phyloP scores from a whole-genome alignment of 2,113 vertebrate species.

The Nothobranchius furzeri region DNA sequence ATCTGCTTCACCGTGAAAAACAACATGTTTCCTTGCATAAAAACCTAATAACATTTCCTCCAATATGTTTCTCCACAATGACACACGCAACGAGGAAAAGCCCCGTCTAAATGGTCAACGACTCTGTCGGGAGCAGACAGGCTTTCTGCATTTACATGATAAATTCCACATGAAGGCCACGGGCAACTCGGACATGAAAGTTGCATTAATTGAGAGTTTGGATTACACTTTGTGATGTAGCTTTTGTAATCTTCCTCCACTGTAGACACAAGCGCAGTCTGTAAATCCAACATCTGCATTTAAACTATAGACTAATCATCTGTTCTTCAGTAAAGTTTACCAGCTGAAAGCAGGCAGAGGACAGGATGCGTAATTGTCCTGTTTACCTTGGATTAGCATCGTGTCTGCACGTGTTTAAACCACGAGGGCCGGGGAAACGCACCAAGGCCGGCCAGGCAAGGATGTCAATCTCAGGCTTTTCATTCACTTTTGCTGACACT shows the following conservation, averaged over 20 bases:
- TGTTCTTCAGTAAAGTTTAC: neutral
- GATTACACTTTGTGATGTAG: constrained; percentile 58
- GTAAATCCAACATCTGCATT: constrained; percentile 1
- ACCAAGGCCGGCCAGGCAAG: constrained; percentile 39
- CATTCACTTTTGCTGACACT: constrained; percentile 55
- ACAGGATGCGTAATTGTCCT: constrained; percentile 37
- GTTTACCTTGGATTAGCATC: constrained; percentile 51
- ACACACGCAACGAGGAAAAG: constrained; percentile 5
- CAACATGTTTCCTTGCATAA: constrained; percentile 55
- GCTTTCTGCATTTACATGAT: constrained; percentile 51
- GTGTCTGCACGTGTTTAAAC: constrained; percentile 24
- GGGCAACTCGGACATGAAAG: constrained; percentile 59
- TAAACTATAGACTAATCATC: constrained; percentile 16
- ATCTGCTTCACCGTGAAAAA: constrained; percentile 16
- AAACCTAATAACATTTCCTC: constrained; percentile 42
- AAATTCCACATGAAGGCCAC: constrained; percentile 52
- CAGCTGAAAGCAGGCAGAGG: neutral
- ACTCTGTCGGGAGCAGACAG: constrained; percentile 21
- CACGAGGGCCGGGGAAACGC: constrained; percentile 42
- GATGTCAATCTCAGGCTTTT: constrained; percentile 33
- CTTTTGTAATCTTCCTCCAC: constrained; percentile 45
- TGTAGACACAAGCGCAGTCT: constrained; percentile 29
- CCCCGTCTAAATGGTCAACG: constrained; percentile 41
- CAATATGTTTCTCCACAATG: constrained; percentile 39
- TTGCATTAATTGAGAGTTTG: constrained; percentile 66